Evolutionary conservation across 2,888 invertebrate genomes (phyloP).

Genomic region (Blastobasis lacticolella): DNA sequence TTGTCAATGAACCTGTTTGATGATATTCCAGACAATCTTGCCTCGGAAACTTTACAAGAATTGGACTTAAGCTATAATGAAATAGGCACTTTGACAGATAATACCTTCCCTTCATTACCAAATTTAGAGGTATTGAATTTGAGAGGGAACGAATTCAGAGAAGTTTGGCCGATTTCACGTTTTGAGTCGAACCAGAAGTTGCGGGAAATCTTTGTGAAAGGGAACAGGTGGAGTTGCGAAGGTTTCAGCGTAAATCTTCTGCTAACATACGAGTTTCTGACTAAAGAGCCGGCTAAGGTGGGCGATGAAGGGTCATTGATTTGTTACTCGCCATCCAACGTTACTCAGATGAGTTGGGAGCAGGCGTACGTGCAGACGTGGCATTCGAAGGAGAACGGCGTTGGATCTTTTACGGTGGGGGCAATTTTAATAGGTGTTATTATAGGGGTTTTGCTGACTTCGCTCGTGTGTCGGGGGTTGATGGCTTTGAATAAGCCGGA

Average conservation of each 20-base stretch:
- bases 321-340: constrained; percentile 78
- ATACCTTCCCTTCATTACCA: constrained; percentile 76
- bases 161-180: constrained; percentile 73
- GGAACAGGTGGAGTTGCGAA: constrained; percentile 86
- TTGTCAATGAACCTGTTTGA: constrained; percentile 80
- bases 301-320: constrained; percentile 60
- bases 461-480: constrained; percentile 70
- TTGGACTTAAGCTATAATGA: constrained; percentile 76
- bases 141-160: constrained; percentile 81
- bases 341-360: constrained; percentile 80
- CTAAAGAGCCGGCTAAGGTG: constrained; percentile 68
- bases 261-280: constrained; percentile 76
- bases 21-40: constrained; percentile 72
- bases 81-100: constrained; percentile 74
- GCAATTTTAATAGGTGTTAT: constrained; percentile 69
- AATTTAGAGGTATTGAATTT: constrained; percentile 78
- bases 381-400: constrained; percentile 53
- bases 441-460: constrained; percentile 69
- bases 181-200: constrained; percentile 77
- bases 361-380: constrained; percentile 78
- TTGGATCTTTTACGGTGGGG: constrained; percentile 63
- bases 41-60: constrained; percentile 74
- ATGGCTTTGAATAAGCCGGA: constrained; percentile 55
- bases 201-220: constrained; percentile 75
- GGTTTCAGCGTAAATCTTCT: constrained; percentile 75